A percentile compares a stretch with the other conserved stretches of the same genome.
Evolutionary conservation across 2,888 invertebrate species (phyloP).

Genomic region (Lacanobia oleracea): DNA sequence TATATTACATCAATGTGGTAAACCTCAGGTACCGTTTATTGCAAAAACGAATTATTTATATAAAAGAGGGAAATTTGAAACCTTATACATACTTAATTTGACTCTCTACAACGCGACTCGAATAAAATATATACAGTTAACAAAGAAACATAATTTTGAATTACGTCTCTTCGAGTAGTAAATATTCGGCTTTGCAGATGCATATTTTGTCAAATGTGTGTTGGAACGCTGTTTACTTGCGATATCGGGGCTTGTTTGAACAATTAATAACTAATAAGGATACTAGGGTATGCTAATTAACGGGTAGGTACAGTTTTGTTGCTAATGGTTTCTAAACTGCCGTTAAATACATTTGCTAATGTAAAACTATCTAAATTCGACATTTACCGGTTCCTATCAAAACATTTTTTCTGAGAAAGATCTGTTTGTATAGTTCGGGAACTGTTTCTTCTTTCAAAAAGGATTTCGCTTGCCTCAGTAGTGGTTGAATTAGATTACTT

Average conservation of each 20-base stretch:
- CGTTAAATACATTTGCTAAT: constrained; percentile 43
- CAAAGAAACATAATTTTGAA: constrained; percentile 30
- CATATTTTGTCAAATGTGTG: constrained; percentile 11
- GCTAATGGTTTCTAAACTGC: constrained; percentile 43
- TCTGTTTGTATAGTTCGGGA: too few species aligned
- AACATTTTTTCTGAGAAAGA: too few species aligned
- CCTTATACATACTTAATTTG: constrained; percentile 37
- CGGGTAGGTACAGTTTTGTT: constrained; percentile 26
- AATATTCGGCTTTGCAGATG: neutral
- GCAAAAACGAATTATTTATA: constrained; percentile 29
- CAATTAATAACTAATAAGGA: constrained; percentile 29
- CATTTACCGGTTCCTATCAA: neutral
- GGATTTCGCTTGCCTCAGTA: neutral
- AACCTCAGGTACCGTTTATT: constrained; percentile 44
- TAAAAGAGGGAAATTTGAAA: constrained; percentile 39
- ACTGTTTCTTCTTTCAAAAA: neutral
- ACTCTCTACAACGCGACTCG: constrained; percentile 25
- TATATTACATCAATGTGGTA: constrained; percentile 39
- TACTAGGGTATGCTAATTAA: constrained; percentile 48
- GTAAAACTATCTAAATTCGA: neutral
- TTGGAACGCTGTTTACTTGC: constrained; percentile 1
- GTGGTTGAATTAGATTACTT: neutral
- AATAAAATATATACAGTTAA: constrained; percentile 26
- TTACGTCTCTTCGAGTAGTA: constrained; percentile 1
- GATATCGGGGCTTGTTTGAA: constrained; percentile 18